phyloP scores from a whole-genome alignment of 1,140 invertebrate genomes.

The Brachionus asplanchnoidis region DNA sequence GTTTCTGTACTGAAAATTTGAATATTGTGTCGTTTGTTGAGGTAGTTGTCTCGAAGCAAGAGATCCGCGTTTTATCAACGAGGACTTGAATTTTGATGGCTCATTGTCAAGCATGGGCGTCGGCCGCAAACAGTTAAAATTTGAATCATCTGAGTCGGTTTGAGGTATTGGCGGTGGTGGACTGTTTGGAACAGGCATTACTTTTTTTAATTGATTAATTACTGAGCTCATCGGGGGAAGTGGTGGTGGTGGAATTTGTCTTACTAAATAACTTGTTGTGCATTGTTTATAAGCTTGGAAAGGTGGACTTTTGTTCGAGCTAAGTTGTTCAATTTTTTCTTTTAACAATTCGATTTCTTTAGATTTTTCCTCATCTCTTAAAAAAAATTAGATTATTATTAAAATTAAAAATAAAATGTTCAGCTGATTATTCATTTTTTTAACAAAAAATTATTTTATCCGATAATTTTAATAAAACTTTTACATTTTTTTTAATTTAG shows the following conservation, averaged over 20 bases:
- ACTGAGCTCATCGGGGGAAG: background rate
- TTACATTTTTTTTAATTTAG: too few species aligned
- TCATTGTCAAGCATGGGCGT: conserved; percentile 38
- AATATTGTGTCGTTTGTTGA: background rate
- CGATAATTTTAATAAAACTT: too few species aligned
- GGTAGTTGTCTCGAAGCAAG: conserved; percentile 24
- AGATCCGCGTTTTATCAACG: conserved; percentile 3
- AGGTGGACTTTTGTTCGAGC: background rate
- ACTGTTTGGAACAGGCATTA: background rate
- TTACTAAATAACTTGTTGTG: background rate
- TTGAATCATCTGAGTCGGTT: background rate
- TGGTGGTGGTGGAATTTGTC: background rate
- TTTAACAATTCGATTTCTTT: conserved; percentile 18
- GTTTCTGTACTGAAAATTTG: background rate
- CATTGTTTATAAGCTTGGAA: background rate
- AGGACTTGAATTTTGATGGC: conserved; percentile 27
- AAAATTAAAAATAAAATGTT: too few species aligned
- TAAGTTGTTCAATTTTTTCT: conserved; percentile 37
- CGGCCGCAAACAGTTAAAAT: conserved; percentile 12
- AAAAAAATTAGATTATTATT: background rate
- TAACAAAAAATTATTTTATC: too few species aligned
- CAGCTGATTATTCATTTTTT: too few species aligned
- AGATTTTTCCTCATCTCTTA: conserved; percentile 29
- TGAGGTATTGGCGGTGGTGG: background rate
- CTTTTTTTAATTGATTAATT: conserved; percentile 34